Base-by-base conservation (phyloP, 2,888 invertebrate genomes). In the Buathra laborator region DNA sequence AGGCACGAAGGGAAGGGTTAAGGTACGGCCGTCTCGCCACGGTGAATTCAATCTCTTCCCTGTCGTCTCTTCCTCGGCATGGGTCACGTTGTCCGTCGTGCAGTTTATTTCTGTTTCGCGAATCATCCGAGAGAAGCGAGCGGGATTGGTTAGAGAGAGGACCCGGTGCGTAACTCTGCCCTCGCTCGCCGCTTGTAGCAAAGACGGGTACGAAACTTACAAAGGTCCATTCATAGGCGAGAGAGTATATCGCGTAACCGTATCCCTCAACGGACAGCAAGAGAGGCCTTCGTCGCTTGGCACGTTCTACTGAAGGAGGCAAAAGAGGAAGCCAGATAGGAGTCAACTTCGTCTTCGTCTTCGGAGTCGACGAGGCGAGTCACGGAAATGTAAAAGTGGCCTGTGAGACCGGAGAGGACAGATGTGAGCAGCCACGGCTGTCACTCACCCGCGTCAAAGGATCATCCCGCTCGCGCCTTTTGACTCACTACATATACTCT, bases 371-470 rank as follows among this genome's bases (percentile, higher is more conserved):
- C 81, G 68, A 62, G 14, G 62, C 76, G 62, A 59, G 79, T 43
- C 77, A 59, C 77, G 56, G 70, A 85, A 79, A 86, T 84, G 84
- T 81, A 81, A 87, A 77, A 86, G 83, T 87, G 85, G 84, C 82
- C 84, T 75, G 79, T 76, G 86, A 85, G 86, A 81, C 71, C 53
- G 67, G 62, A 82, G 88, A 82, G 88, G 89, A 88, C 89, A 89
- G 89, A 89, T 90, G 88, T 80, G 81, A 88, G 85, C 88, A 89
- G 89, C 86, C 88, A 89, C 87, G 89, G 88, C 89, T 89, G 90
- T 91, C 90, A 90, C 88, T 91, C 90, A 90, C 86, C 85, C 79
- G 85, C 89, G 90, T 91, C 90, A 91, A 90, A 90, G 89, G 88
- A 89, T 89, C 89, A 87, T 89, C 84, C 85, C 85, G 84, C 86